Percentiles rank a stretch among this genome's conserved stretches.
Evolutionary conservation across 2,113 vertebrate species (phyloP).

Genomic region (Reinhardtius hippoglossoides): DNA sequence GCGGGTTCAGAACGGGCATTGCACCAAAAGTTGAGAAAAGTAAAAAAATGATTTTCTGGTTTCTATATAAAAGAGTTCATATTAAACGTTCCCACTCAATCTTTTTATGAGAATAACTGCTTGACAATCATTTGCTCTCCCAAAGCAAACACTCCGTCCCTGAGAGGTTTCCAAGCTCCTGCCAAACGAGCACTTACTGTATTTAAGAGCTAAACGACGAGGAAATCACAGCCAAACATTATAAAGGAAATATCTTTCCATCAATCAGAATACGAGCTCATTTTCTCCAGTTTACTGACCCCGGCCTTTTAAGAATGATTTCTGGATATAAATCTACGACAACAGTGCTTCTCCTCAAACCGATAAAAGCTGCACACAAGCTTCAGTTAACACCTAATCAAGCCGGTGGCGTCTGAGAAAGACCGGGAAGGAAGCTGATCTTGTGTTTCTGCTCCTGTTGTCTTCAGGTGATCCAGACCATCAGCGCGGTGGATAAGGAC

Average conservation of each 20-base stretch:
- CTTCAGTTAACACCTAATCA: slow-evolving; percentile 26
- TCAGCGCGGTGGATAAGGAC: slow-evolving; percentile 94
- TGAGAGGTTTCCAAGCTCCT: slow-evolving; percentile 61
- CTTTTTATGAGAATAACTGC: background rate
- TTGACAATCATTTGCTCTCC: slow-evolving; percentile 52
- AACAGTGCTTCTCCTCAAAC: slow-evolving; percentile 1
- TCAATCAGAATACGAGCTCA: slow-evolving; percentile 58
- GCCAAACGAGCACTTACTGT: slow-evolving; percentile 81
- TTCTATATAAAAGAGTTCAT: too few species aligned
- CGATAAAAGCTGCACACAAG: slow-evolving; percentile 3
- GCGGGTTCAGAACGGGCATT: too few species aligned
- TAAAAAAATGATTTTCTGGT: too few species aligned
- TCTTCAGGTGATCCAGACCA: slow-evolving; percentile 93
- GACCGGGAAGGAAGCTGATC: slow-evolving; percentile 20
- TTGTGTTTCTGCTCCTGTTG: slow-evolving; percentile 12
- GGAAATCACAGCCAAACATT: slow-evolving; percentile 65
- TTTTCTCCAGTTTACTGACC: slow-evolving; percentile 51
- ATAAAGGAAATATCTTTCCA: slow-evolving; percentile 60
- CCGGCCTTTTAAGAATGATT: slow-evolving; percentile 38
- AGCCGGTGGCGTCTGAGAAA: slow-evolving; percentile 11
- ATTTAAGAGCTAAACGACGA: slow-evolving; percentile 66
- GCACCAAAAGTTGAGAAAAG: too few species aligned
- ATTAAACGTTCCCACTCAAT: background rate
- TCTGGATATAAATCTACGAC: slow-evolving; percentile 23
- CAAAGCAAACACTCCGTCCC: slow-evolving; percentile 69